Evolutionary conservation across 2,113 vertebrate genomes (phyloP), one percentile per base, ranked within the genome.

Genomic region (Cercopithecus mona): DNA sequence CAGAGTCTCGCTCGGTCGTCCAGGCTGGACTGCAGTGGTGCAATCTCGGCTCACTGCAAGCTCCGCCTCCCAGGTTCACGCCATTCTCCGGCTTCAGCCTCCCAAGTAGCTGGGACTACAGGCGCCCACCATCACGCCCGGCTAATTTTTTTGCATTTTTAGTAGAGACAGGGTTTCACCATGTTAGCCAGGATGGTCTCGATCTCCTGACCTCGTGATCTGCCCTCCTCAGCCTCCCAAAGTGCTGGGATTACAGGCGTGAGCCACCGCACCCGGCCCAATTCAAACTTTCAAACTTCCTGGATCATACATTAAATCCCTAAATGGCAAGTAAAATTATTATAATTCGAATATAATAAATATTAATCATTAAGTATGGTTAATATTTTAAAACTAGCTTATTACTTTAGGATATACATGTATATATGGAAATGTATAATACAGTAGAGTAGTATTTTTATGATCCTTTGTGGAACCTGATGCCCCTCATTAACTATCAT

Each of bases 61-160:
- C 32, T 68, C 64, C 0, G 6, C 32, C 64, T 68, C 5, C 64
- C 3, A 13, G 64, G 64, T 17, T 68, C 64, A 35, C 1, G 64
- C 6, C 30, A 35, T 35, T 35, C 14, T 16, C 32, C 32, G 0
- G 2, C 64, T 6, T 68, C 64, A 35, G 64, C 64, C 64, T 68
- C 14, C 64, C 6, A 12, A 35, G 64, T 68, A 68, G 64, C 32
- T 35, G 32, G 64, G 32, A 68, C 14, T 35, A 68, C 11, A 68
- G 32, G 64, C 1, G 14, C 3, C 2, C 13, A 7, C 43, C 43
- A 43, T 1, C 43, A 35, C 0, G 6, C 6, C 64, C 0, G 1
- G 64, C 32, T 68, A 3, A 35, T n/a, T 18, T 68, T 68, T 68
- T n/a, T 68, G 14, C 30, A 68, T 68, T 68, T 61, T 35, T 68